phyloP scores from a whole-genome alignment of 2,888 invertebrate genomes.

The Tipula helvola region DNA sequence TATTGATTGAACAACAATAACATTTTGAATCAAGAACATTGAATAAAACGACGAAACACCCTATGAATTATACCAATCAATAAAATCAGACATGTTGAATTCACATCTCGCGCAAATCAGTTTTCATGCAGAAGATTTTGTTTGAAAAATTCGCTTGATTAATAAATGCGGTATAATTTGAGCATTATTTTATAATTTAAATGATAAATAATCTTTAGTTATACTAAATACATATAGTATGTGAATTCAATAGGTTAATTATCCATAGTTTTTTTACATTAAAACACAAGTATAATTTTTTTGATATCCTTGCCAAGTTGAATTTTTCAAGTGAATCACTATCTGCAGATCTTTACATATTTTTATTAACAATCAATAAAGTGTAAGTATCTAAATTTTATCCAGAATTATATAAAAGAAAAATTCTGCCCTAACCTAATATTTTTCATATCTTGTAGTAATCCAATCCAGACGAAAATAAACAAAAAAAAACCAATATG shows the following conservation, averaged over 20 bases:
- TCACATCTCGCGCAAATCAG: not conserved
- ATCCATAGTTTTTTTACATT: not conserved
- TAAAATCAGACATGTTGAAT: not conserved
- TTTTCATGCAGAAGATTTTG: not conserved
- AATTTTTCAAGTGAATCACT: not conserved
- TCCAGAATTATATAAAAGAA: not conserved
- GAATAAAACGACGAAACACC: not conserved
- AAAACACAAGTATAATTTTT: not conserved
- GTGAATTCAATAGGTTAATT: not conserved
- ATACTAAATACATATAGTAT: not conserved
- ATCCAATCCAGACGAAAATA: not conserved
- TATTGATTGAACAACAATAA: not conserved
- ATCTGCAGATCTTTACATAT: not conserved
- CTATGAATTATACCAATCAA: not conserved
- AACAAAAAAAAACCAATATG: conserved; percentile 24
- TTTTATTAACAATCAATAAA: not conserved
- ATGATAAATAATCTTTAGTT: not conserved
- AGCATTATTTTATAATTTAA: not conserved
- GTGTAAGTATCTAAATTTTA: not conserved
- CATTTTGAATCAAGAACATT: not conserved
- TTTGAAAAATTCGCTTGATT: not conserved
- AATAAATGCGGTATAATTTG: not conserved
- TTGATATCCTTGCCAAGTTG: not conserved
- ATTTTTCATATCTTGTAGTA: not conserved
- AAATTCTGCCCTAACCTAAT: not conserved